phyloP scores from a whole-genome alignment of 2,797 vertebrate genomes.

The Trematomus bernacchii region DNA sequence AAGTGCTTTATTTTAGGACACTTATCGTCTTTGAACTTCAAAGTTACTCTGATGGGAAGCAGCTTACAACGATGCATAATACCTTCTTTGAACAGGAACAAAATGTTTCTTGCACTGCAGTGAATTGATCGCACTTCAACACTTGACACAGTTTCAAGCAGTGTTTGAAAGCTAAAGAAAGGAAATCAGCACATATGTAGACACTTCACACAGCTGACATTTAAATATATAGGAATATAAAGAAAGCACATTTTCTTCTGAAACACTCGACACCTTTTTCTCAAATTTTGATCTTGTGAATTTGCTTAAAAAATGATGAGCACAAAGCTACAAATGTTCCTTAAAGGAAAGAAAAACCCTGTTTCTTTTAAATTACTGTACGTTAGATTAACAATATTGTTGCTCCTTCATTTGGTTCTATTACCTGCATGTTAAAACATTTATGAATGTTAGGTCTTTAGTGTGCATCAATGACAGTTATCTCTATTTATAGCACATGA shows the following conservation, averaged over 20 bases:
- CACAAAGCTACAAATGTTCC: slow-evolving; percentile 56
- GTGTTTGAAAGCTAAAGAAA: slow-evolving; percentile 15
- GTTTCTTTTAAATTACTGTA: background rate
- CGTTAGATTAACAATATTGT: background rate
- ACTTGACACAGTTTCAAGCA: background rate
- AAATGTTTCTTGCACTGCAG: slow-evolving; percentile 16
- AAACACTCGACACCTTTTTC: slow-evolving; percentile 10
- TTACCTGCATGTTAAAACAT: slow-evolving; percentile 32
- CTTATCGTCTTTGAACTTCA: slow-evolving; percentile 31
- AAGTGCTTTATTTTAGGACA: background rate
- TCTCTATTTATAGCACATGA: slow-evolving; percentile 47
- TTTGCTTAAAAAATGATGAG: slow-evolving; percentile 38
- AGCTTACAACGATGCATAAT: slow-evolving; percentile 9
- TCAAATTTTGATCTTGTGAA: slow-evolving; percentile 12
- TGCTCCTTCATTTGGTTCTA: slow-evolving; percentile 24
- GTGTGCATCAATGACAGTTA: slow-evolving; percentile 6
- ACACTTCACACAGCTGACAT: background rate
- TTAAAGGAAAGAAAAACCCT: background rate
- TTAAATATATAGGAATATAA: slow-evolving; percentile 12
- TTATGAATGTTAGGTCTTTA: slow-evolving; percentile 41
- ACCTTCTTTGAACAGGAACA: slow-evolving; percentile 13
- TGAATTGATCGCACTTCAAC: background rate
- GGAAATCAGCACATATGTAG: slow-evolving; percentile 34
- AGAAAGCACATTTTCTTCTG: slow-evolving; percentile 47
- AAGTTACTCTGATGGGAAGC: slow-evolving; percentile 21